These are phyloP conservation scores for Boloria selene DNA, from an alignment of 2,888 invertebrate genomes.

Conservation along the genomic window DNA sequence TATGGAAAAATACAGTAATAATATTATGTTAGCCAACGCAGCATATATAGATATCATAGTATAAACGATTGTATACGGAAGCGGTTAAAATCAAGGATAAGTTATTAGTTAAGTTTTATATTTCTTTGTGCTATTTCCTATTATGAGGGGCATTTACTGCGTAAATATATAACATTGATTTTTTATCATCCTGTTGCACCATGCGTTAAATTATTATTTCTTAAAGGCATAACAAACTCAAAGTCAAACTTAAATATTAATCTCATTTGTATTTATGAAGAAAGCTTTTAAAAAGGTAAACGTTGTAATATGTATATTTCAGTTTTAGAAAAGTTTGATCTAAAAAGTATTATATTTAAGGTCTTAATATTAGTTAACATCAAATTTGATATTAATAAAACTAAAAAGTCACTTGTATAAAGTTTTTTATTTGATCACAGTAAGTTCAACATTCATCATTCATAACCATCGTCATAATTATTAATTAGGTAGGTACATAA, in stretches of 20 bases:
- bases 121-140: conserved; percentile 23
- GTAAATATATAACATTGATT: too few relatives aligned
- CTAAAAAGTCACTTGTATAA: conserved; percentile 20
- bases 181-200: too few relatives aligned
- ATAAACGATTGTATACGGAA: conserved; percentile 19
- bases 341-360: too few relatives aligned
- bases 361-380: too few relatives aligned
- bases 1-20: not conserved
- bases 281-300: too few relatives aligned
- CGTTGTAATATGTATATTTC: too few relatives aligned
- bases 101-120: conserved; percentile 7
- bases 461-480: conserved; percentile 45
- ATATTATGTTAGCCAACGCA: too few relatives aligned
- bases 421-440: conserved; percentile 46
- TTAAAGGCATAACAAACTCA: not conserved
- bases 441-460: conserved; percentile 44
- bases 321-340: too few relatives aligned
- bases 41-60: conserved; percentile 1
- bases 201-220: not conserved
- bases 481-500: conserved; percentile 46
- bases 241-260: conserved; percentile 3
- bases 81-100: conserved; percentile 3
- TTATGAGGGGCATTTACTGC: not conserved
- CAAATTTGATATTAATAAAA: conserved; percentile 1
- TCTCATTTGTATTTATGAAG: not conserved